Percentiles rank a stretch among this genome's conserved stretches.
phyloP scores from a whole-genome alignment of 2,888 invertebrate genomes.

The Nemotelus pantherinus region DNA sequence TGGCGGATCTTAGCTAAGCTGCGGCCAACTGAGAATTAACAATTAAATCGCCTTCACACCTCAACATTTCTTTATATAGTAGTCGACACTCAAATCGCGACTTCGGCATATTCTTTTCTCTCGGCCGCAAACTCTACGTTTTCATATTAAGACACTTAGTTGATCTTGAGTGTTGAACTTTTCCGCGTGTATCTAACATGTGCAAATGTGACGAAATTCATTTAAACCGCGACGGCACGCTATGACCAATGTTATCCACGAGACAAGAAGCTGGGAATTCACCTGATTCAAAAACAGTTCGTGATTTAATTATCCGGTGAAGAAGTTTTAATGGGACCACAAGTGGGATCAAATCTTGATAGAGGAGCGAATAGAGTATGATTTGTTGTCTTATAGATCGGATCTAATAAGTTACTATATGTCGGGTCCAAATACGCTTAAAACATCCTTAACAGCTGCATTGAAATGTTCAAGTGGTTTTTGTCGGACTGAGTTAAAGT shows the following conservation, averaged over 20 bases:
- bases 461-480: too few species aligned
- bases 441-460: too few species aligned
- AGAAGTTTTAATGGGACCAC: neutral
- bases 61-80: constrained; percentile 42
- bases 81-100: constrained; percentile 14
- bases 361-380: too few species aligned
- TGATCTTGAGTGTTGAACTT: neutral
- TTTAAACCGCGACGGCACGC: neutral
- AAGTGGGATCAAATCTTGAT: too few species aligned
- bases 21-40: constrained; percentile 41
- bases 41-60: constrained; percentile 43
- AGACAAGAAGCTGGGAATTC: constrained; percentile 18
- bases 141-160: neutral
- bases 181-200: constrained; percentile 2
- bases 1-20: constrained; percentile 28
- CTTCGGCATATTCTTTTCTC: constrained; percentile 39
- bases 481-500: too few species aligned
- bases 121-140: constrained; percentile 7
- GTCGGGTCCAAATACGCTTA: too few species aligned
- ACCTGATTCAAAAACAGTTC: constrained; percentile 22
- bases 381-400: too few species aligned
- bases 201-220: neutral
- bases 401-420: too few species aligned
- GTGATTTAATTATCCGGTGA: constrained; percentile 7
- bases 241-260: neutral